A percentile compares a stretch with the other conserved stretches of the same genome.
These are phyloP conservation scores for Polyodon spathula DNA, from an alignment of 2,113 vertebrate species.

Conservation along the genomic window DNA sequence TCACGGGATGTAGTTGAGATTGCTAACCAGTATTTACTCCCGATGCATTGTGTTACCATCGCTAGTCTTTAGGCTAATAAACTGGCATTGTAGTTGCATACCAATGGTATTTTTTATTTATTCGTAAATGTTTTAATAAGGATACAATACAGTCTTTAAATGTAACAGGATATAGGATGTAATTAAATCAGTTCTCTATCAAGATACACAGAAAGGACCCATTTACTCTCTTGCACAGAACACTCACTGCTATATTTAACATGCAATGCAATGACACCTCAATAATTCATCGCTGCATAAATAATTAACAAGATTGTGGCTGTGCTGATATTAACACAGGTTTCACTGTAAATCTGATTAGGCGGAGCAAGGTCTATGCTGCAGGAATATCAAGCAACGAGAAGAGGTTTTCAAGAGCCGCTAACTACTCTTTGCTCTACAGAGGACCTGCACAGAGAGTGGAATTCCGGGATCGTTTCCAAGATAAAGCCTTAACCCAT, in stretches of 20 bases:
- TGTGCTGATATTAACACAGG: background rate
- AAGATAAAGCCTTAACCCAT: background rate
- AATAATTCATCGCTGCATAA: conserved; percentile 3
- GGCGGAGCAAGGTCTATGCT: background rate
- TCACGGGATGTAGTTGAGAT: too few species aligned
- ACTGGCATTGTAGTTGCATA: too few species aligned
- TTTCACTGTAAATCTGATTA: conserved; percentile 5
- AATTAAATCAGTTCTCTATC: too few species aligned
- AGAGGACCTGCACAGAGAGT: background rate
- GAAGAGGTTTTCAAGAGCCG: background rate
- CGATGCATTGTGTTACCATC: too few species aligned
- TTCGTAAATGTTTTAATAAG: too few species aligned
- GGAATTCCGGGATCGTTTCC: background rate
- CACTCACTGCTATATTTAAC: background rate
- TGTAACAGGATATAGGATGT: too few species aligned
- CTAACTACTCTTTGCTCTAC: background rate
- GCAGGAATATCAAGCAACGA: background rate
- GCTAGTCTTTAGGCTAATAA: too few species aligned
- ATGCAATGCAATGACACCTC: background rate
- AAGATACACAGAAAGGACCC: background rate
- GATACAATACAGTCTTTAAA: too few species aligned
- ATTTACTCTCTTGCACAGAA: background rate
- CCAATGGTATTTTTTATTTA: too few species aligned
- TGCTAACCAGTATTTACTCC: too few species aligned
- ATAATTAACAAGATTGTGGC: background rate